A percentile compares a stretch with the other conserved stretches of the same genome.
phyloP scores from a whole-genome alignment of 1,140 invertebrate species.

The Papilio aristodemus region DNA sequence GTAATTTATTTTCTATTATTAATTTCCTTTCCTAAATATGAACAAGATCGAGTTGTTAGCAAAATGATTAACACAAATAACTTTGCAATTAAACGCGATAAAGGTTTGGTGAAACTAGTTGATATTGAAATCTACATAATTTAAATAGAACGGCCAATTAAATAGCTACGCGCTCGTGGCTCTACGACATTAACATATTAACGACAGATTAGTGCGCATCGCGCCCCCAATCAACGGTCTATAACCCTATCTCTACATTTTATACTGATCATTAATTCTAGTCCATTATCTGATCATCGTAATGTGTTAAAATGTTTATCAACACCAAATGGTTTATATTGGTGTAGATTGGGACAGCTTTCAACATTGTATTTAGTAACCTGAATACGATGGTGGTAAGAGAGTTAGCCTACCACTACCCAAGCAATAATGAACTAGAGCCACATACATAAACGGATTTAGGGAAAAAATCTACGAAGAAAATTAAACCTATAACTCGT shows the following conservation, averaged over 20 bases:
- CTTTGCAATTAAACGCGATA: slow-evolving; percentile 6
- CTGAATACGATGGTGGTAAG: too few relatives aligned
- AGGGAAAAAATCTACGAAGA: too few relatives aligned
- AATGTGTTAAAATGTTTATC: neutral
- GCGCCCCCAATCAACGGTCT: slow-evolving; percentile 1
- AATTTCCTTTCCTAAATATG: neutral
- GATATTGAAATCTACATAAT: slow-evolving; percentile 16
- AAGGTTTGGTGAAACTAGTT: slow-evolving; percentile 1
- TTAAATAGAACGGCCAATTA: slow-evolving; percentile 9
- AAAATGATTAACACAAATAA: neutral
- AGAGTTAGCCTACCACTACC: too few relatives aligned
- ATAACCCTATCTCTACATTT: slow-evolving; percentile 21
- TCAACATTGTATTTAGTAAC: too few relatives aligned
- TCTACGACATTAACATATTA: slow-evolving; percentile 17
- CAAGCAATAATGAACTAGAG: too few relatives aligned
- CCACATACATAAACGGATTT: too few relatives aligned
- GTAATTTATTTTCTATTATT: neutral
- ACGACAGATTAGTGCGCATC: slow-evolving; percentile 29
- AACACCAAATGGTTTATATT: too few relatives aligned
- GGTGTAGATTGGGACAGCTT: neutral
- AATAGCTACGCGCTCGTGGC: neutral
- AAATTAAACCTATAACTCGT: too few relatives aligned
- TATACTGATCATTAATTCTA: slow-evolving; percentile 3
- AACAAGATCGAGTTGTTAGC: neutral
- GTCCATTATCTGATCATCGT: neutral